Conservation (phyloP, 2,888 invertebrate genomes). For the Blastobasis lacticolella region DNA sequence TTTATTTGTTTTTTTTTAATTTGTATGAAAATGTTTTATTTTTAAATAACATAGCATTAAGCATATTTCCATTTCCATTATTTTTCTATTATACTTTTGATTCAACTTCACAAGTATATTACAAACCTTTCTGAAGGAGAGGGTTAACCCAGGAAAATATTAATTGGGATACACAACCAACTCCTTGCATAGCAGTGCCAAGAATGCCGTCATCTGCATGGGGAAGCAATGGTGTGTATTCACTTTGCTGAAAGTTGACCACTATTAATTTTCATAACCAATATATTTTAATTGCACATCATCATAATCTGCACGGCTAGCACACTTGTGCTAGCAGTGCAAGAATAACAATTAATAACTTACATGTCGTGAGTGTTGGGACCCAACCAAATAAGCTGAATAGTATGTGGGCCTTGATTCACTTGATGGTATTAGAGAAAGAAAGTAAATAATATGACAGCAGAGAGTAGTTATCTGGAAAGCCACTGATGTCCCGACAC, state of each 20-base stretch:
- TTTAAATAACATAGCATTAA: too few relatives aligned
- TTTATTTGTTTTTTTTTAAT: background rate
- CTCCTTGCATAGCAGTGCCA: conserved; percentile 88
- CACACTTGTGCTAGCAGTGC: background rate
- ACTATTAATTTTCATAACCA: too few relatives aligned
- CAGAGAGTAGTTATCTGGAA: conserved; percentile 77
- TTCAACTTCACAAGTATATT: background rate
- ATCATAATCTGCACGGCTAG: conserved; percentile 13
- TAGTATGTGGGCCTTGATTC: conserved; percentile 63
- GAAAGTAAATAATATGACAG: conserved; percentile 79
- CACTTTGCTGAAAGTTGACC: conserved; percentile 49
- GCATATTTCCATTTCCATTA: too few relatives aligned
- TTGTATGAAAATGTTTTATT: background rate
- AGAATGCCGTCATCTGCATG: conserved; percentile 81
- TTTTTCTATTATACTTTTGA: too few relatives aligned
- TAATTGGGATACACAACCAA: conserved; percentile 81
- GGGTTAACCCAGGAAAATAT: conserved; percentile 92
- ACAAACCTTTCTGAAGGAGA: conserved; percentile 82
- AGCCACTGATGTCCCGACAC: conserved; percentile 62
- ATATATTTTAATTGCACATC: too few relatives aligned
- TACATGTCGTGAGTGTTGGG: conserved; percentile 66
- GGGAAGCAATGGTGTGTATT: conserved; percentile 77
- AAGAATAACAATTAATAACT: conserved; percentile 20
- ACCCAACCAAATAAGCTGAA: conserved; percentile 62
- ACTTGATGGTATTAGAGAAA: conserved; percentile 80